Conservation (phyloP, 1,140 invertebrate genomes). For the Choristoneura fumiferana region DNA sequence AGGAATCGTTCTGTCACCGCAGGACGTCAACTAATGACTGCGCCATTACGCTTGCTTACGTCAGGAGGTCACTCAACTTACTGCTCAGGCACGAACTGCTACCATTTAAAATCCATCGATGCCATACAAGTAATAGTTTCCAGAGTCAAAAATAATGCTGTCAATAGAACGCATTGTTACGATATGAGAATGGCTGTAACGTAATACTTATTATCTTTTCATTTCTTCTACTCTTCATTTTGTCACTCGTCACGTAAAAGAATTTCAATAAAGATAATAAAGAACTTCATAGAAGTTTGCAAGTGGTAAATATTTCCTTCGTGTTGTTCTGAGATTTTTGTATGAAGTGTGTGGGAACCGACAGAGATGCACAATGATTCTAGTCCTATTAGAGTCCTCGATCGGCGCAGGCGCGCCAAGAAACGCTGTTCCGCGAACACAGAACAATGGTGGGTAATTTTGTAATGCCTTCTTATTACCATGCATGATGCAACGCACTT, state of each 20-base stretch:
- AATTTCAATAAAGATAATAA: not conserved
- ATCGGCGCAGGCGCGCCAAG: slow-evolving; percentile 45
- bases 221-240: slow-evolving; percentile 1
- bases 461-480: slow-evolving; percentile 74
- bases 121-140: slow-evolving; percentile 32
- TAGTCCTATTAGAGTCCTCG: slow-evolving; percentile 51
- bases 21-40: slow-evolving; percentile 46
- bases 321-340: slow-evolving; percentile 42
- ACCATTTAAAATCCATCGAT: slow-evolving; percentile 23
- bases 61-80: slow-evolving; percentile 39
- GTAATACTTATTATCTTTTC: too few species aligned
- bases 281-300: slow-evolving; percentile 37
- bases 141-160: slow-evolving; percentile 22
- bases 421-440: slow-evolving; percentile 63
- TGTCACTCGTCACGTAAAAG: slow-evolving; percentile 2
- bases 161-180: not conserved
- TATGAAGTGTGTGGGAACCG: slow-evolving; percentile 40
- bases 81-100: slow-evolving; percentile 35
- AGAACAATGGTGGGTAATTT: slow-evolving; percentile 74
- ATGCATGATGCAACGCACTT: slow-evolving; percentile 66
- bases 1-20: slow-evolving; percentile 34
- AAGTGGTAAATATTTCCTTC: slow-evolving; percentile 38
- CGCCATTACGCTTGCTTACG: slow-evolving; percentile 23
- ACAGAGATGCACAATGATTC: slow-evolving; percentile 56
- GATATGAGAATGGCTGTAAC: not conserved